Percentiles rank a stretch among this genome's conserved stretches.
Evolutionary conservation across 2,113 vertebrate genomes (phyloP).

Genomic region (Corapipo altera): DNA sequence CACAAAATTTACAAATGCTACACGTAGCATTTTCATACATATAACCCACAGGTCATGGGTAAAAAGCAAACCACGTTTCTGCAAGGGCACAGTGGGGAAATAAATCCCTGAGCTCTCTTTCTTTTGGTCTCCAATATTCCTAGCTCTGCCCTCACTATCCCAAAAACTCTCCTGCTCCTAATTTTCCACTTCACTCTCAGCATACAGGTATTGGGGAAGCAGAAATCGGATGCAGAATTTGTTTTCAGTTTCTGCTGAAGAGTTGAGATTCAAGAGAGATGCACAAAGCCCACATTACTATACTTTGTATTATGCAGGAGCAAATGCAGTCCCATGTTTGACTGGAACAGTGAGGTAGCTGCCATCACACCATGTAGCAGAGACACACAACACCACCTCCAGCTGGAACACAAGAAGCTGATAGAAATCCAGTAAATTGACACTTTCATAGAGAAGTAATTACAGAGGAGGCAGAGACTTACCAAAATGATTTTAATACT

Average conservation of each 20-base stretch:
- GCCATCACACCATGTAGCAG: not conserved
- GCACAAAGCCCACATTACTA: not conserved
- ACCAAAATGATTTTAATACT: not conserved
- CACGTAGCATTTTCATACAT: not conserved
- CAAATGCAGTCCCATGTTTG: not conserved
- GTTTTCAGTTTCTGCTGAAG: not conserved
- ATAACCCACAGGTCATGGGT: not conserved
- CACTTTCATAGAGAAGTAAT: not conserved
- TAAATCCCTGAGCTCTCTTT: fast-evolving
- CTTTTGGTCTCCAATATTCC: not conserved
- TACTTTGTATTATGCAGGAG: not conserved
- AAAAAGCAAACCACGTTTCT: not conserved
- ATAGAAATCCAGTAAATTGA: not conserved
- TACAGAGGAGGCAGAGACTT: not conserved
- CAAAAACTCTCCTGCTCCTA: not conserved
- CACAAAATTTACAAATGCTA: not conserved
- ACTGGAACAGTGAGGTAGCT: not conserved
- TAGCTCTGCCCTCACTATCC: not conserved
- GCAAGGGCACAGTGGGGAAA: not conserved
- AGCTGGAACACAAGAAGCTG: not conserved
- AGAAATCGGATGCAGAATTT: not conserved
- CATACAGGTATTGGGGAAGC: not conserved
- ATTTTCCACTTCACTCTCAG: not conserved
- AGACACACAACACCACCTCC: not conserved
- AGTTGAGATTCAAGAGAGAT: not conserved